Evolutionary conservation across 2,888 invertebrate genomes (phyloP).

Genomic region (Ochropacha duplaris): DNA sequence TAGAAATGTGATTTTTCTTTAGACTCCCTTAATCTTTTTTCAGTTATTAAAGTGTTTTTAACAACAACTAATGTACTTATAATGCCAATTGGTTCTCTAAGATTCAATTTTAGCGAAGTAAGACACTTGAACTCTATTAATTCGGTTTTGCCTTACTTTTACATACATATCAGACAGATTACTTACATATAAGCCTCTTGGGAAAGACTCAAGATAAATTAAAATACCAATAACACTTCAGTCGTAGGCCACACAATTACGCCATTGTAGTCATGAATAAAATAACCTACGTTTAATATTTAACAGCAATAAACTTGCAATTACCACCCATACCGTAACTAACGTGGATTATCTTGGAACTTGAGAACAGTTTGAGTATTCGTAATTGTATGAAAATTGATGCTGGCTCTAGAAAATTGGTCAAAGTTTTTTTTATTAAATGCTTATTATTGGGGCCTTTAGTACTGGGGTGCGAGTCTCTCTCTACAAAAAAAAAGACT

Average conservation of each 20-base stretch:
- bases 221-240: not conserved
- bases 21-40: too few relatives aligned
- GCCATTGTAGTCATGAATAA: conserved; percentile 4
- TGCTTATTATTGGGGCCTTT: not conserved
- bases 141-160: too few relatives aligned
- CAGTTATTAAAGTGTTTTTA: too few relatives aligned
- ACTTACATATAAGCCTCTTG: too few relatives aligned
- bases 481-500: too few relatives aligned
- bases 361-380: conserved; percentile 8
- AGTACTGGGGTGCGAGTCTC: not conserved
- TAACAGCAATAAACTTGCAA: conserved; percentile 23
- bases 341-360: conserved; percentile 19
- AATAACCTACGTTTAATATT: conserved; percentile 10
- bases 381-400: conserved; percentile 29
- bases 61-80: too few relatives aligned
- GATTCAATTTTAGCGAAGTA: too few relatives aligned
- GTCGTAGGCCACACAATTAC: not conserved
- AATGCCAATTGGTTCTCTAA: too few relatives aligned
- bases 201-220: not conserved
- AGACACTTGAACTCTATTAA: too few relatives aligned
- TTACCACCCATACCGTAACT: conserved; percentile 33
- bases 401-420: conserved; percentile 8
- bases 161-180: too few relatives aligned
- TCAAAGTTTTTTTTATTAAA: not conserved
- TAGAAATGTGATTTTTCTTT: too few relatives aligned